Conservation (phyloP, 2,888 invertebrate species). For the Standfussiana lucernea region DNA sequence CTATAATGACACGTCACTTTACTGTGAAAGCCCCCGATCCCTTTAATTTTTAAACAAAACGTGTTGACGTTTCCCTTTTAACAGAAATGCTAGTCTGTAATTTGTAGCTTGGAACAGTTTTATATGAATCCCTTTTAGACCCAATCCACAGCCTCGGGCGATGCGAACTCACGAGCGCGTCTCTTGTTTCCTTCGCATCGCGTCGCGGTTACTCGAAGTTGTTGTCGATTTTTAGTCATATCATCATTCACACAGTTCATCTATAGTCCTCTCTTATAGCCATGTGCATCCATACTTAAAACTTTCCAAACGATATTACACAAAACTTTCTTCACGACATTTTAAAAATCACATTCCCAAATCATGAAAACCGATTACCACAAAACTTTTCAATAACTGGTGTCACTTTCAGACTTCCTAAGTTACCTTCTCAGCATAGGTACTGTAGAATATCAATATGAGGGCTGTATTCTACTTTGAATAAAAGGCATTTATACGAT, state of each 20-base stretch:
- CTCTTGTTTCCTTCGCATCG: neutral
- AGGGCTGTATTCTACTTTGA: too few species aligned
- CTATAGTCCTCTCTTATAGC: neutral
- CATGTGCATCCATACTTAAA: neutral
- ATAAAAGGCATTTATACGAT: too few species aligned
- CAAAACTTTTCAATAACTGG: neutral
- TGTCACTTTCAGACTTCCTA: neutral
- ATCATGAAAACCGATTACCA: neutral
- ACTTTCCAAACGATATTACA: too few species aligned
- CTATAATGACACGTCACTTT: constrained; percentile 23
- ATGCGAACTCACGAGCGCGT: neutral
- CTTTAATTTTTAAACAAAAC: constrained; percentile 23
- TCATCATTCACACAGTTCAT: neutral
- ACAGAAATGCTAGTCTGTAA: constrained; percentile 29
- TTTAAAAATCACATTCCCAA: neutral
- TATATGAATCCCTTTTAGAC: neutral
- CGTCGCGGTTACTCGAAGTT: neutral
- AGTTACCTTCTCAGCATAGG: too few species aligned
- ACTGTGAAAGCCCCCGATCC: neutral
- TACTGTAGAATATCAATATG: too few species aligned
- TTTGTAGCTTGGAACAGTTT: constrained; percentile 29
- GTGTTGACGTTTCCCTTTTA: constrained; percentile 38
- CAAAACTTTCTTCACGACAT: neutral
- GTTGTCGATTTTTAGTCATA: too few species aligned
- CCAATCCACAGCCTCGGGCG: too few species aligned